These are phyloP conservation scores for Glyptemys insculpta DNA, from an alignment of 2,797 vertebrate species.

Conservation along the genomic window DNA sequence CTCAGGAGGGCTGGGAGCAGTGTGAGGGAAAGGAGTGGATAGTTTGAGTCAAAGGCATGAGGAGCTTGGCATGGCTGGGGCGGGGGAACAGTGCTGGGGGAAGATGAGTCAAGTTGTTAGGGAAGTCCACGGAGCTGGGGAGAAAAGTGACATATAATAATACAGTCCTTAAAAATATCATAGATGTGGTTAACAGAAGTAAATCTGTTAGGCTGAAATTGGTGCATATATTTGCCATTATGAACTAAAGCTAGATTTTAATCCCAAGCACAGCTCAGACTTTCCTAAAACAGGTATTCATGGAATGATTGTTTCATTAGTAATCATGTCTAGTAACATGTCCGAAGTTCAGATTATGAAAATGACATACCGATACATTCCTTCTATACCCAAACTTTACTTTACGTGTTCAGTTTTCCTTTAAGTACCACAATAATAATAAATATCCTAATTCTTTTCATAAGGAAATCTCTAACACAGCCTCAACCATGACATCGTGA, in stretches of 20 bases:
- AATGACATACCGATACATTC: neutral
- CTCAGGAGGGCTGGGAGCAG: neutral
- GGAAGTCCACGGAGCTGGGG: neutral
- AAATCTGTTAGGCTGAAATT: rapidly evolving
- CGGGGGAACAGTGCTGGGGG: neutral
- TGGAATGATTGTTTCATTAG: neutral
- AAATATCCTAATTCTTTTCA: neutral
- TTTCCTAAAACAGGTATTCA: neutral
- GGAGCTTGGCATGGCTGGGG: neutral
- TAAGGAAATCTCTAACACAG: neutral
- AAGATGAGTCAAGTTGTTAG: neutral
- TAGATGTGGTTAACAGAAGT: neutral
- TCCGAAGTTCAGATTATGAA: neutral
- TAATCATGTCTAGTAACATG: neutral
- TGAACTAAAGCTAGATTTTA: neutral
- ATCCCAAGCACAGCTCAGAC: neutral
- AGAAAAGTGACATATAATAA: neutral
- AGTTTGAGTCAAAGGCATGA: neutral
- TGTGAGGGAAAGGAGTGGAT: neutral
- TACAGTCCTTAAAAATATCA: neutral
- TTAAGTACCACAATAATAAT: neutral
- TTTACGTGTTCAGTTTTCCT: neutral
- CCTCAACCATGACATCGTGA: neutral
- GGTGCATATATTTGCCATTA: neutral
- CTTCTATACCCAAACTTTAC: neutral